Conservation (phyloP, 2,113 vertebrate genomes). For the Podarcis raffonei region DNA sequence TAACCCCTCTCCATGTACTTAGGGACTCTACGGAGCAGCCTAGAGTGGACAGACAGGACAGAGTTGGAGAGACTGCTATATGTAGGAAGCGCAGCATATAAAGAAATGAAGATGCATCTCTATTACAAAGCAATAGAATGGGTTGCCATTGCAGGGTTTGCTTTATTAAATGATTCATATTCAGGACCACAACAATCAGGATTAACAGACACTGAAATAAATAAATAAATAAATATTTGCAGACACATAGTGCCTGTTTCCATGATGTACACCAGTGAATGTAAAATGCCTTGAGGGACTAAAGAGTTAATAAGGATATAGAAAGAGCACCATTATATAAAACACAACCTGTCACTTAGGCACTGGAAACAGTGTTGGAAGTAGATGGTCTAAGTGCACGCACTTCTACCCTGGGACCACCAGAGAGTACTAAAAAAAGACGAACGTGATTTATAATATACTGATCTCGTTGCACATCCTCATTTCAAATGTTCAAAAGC, state of each 20-base stretch:
- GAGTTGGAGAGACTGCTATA: background rate
- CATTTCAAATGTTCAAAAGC: slow-evolving; percentile 50
- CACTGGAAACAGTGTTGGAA: slow-evolving; percentile 55
- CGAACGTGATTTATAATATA: slow-evolving; percentile 43
- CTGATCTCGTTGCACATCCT: slow-evolving; percentile 46
- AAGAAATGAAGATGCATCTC: background rate
- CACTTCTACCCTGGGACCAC: slow-evolving; percentile 52
- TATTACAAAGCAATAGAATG: background rate
- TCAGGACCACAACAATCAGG: background rate
- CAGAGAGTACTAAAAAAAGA: slow-evolving; percentile 37
- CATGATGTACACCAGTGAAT: background rate
- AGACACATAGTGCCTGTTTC: background rate
- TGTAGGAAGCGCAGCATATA: background rate
- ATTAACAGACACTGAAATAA: rapidly evolving
- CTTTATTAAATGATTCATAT: background rate
- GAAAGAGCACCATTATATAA: slow-evolving; percentile 42
- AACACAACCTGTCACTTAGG: slow-evolving; percentile 50
- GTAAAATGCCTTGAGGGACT: background rate
- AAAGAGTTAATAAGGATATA: slow-evolving; percentile 56
- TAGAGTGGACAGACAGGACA: background rate
- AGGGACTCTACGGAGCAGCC: background rate
- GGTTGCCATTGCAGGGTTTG: background rate
- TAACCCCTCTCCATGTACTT: background rate
- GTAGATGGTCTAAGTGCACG: slow-evolving; percentile 47
- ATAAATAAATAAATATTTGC: background rate